Conservation (phyloP, 2,113 vertebrate species). For the Vicugna pacos region DNA sequence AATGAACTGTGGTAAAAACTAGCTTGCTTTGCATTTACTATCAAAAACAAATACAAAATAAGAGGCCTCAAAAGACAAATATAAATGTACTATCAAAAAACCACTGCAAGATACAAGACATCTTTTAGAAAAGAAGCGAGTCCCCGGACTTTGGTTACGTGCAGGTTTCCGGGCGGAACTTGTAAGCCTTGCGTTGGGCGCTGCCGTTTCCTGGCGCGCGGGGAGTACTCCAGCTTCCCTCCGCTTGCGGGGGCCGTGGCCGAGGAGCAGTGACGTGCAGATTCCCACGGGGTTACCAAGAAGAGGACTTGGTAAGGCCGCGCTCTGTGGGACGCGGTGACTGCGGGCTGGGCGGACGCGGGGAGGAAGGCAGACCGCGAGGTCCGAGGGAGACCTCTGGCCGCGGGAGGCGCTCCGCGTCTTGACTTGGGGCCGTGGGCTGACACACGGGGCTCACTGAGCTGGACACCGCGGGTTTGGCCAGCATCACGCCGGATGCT, state of each 20-base stretch:
- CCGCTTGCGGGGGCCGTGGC: no score
- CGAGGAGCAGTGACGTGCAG: not conserved
- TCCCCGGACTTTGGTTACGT: rapidly evolving
- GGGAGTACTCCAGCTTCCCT: not conserved
- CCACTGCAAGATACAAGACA: not conserved
- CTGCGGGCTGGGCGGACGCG: not conserved
- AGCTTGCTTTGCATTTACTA: not conserved
- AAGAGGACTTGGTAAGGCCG: no score
- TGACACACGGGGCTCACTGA: not conserved
- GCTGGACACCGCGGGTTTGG: not conserved
- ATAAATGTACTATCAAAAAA: not conserved
- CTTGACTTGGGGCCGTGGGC: not conserved
- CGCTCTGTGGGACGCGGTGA: no score
- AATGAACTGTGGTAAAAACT: not conserved
- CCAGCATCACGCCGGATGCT: not conserved
- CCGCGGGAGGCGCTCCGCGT: not conserved
- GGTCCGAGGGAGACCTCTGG: not conserved
- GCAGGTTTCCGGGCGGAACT: not conserved
- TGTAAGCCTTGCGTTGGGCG: rapidly evolving
- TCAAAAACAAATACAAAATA: not conserved
- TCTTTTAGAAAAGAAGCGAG: no score
- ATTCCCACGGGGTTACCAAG: no score
- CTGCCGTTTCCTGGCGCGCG: not conserved
- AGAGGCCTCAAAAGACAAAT: not conserved
- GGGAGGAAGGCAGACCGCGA: not conserved